Evolutionary conservation across 1,140 invertebrate species (phyloP), one percentile per base, ranked within the genome.

Genomic region (Brachionus plicatilis): DNA sequence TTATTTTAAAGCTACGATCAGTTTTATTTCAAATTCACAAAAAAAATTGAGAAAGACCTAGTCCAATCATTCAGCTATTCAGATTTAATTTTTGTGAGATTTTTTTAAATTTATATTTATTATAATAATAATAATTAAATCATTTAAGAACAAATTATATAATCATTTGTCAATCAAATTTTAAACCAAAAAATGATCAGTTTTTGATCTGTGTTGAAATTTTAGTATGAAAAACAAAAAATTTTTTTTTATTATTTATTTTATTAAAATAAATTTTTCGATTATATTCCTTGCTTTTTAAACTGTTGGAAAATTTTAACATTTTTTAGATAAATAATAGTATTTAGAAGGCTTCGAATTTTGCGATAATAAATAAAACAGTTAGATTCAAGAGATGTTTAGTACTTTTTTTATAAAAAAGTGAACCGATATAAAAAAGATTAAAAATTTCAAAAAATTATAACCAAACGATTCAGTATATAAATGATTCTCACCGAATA

Each of bases 261-360:
- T 72, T 72, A 41, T 43, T 41, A n/a, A 33, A 72, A 72, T 72
- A 72, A 72, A 72, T 72, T 41, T n/a, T 72, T 72, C 68, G 68
- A 72, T 72, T 72, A 72, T 72, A 72, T 14, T 43, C 68, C 20
- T 72, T 9, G 43, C 27, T 20, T 72, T 43, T 41, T 41, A n/a
- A 68, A 68, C 12, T 29, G 27, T 68, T 29, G 29, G 33, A 33
- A n/a, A 60, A 60, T 60, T 24, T 20, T 60, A 20, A 20, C n/a
- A 20, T 17, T 17, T 17, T 17, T 27, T 17, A 60, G 27, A 60
- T 20, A 20, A 11, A 60, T 20, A 53, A 53, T 1, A 7, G 17
- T 53, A 53, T 53, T 53, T 14, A 60, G 6, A 60, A 9, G 3
- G 20, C 3, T 60, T 60, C 53, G 53, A 60, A 20, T 60, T 60